Conservation (phyloP, 1,140 invertebrate species). For the Leptinotarsa undecemlineata region DNA sequence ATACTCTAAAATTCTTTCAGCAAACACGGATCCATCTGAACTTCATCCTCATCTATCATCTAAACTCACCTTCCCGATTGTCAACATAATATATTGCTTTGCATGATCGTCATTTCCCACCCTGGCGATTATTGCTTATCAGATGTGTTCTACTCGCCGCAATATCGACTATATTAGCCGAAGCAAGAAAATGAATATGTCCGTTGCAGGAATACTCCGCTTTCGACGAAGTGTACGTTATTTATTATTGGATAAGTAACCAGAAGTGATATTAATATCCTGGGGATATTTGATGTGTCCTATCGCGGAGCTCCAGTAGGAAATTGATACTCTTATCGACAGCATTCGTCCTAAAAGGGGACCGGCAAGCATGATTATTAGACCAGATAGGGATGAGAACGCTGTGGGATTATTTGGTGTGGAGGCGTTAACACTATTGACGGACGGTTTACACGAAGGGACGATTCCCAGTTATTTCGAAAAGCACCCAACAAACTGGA, state of each 20-base stretch:
- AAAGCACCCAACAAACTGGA: no score
- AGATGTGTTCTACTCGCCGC: background rate
- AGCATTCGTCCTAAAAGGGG: background rate
- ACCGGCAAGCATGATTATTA: background rate
- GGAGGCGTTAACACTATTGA: background rate
- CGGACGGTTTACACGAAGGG: no score
- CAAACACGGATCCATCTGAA: no score
- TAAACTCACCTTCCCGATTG: no score
- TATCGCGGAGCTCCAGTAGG: slow-evolving; percentile 9
- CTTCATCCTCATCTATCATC: no score
- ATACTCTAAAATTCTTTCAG: no score
- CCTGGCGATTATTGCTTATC: background rate
- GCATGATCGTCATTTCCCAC: no score
- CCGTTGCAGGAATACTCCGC: slow-evolving; percentile 6
- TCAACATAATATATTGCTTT: no score
- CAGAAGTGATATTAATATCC: slow-evolving; percentile 25
- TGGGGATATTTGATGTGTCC: slow-evolving; percentile 17
- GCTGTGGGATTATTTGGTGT: background rate
- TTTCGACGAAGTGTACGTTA: background rate
- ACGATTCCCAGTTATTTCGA: no score
- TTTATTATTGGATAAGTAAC: slow-evolving; percentile 22
- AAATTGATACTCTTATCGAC: slow-evolving; percentile 22
- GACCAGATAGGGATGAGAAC: background rate
- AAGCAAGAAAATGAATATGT: slow-evolving; percentile 9
- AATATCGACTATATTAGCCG: background rate